These are phyloP conservation scores for Tautogolabrus adspersus DNA, from an alignment of 2,113 vertebrate genomes.

Conservation along the genomic window DNA sequence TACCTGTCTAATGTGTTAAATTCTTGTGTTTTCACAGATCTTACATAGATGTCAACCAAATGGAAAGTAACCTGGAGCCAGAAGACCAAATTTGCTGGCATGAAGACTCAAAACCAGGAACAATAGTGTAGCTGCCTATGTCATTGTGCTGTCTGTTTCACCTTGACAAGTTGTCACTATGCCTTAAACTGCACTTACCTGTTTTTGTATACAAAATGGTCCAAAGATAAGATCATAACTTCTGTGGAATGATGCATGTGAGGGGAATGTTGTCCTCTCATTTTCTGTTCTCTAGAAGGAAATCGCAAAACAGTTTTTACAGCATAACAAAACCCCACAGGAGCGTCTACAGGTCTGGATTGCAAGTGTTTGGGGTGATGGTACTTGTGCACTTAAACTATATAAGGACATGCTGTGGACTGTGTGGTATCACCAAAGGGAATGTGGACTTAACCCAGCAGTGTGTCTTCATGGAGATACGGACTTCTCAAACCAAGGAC, in stretches of 20 bases:
- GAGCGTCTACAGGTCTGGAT: conserved; percentile 31
- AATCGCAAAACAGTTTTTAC: conserved; percentile 42
- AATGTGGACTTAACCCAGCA: conserved; percentile 19
- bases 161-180: conserved; percentile 75
- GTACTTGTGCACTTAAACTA: conserved; percentile 57
- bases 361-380: conserved; percentile 52
- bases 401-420: conserved; percentile 65
- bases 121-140: conserved; percentile 88
- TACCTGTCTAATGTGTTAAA: conserved; percentile 36
- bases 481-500: conserved; percentile 29
- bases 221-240: conserved; percentile 68
- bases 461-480: conserved; percentile 20
- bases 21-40: conserved; percentile 80
- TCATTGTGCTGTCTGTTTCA: conserved; percentile 14
- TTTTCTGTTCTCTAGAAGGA: conserved; percentile 20
- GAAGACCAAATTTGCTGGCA: conserved; percentile 93
- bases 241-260: conserved; percentile 25
- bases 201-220: conserved; percentile 45
- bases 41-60: conserved; percentile 84
- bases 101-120: conserved; percentile 95
- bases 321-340: neutral
- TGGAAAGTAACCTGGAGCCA: conserved; percentile 83
- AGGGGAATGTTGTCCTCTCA: conserved; percentile 28
- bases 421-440: conserved; percentile 29
- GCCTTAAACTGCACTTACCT: conserved; percentile 86